phyloP scores from a whole-genome alignment of 2,797 vertebrate species.

The Sebastes hubbsi region DNA sequence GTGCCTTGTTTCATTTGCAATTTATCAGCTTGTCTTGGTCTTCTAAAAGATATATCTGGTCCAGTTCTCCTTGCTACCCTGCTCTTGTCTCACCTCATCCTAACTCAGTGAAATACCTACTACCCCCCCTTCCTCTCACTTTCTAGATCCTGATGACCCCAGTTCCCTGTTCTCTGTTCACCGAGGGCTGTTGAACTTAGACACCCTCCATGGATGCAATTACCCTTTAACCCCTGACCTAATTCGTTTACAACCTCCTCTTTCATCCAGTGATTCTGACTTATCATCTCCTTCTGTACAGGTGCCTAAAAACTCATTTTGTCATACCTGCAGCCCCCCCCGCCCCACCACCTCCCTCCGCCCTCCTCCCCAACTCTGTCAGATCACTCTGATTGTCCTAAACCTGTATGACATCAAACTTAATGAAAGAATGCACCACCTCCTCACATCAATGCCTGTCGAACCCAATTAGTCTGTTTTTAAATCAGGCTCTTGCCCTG shows the following conservation, averaged over 20 bases:
- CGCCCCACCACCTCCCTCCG: not conserved
- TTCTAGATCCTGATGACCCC: not conserved
- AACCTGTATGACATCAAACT: not conserved
- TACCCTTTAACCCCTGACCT: constrained; percentile 47
- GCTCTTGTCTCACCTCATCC: not conserved
- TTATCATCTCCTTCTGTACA: not conserved
- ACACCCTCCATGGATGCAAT: constrained; percentile 41
- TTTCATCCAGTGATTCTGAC: constrained; percentile 1
- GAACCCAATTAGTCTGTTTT: not conserved
- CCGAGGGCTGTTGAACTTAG: not conserved
- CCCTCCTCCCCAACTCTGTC: not conserved
- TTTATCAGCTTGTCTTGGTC: not conserved
- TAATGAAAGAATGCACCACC: not conserved
- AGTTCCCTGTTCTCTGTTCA: not conserved
- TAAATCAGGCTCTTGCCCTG: not conserved
- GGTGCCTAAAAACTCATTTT: constrained; percentile 34
- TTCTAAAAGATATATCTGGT: too few relatives aligned
- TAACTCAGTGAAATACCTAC: not conserved
- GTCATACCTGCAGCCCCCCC: not conserved
- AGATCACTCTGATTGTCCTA: not conserved
- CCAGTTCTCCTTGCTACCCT: not conserved
- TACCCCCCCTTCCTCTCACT: not conserved
- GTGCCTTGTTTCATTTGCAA: not conserved
- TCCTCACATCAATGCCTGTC: not conserved
- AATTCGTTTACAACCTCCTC: constrained; percentile 24